phyloP scores from a whole-genome alignment of 2,888 invertebrate genomes.

The Glyphotaelius pellucidus region DNA sequence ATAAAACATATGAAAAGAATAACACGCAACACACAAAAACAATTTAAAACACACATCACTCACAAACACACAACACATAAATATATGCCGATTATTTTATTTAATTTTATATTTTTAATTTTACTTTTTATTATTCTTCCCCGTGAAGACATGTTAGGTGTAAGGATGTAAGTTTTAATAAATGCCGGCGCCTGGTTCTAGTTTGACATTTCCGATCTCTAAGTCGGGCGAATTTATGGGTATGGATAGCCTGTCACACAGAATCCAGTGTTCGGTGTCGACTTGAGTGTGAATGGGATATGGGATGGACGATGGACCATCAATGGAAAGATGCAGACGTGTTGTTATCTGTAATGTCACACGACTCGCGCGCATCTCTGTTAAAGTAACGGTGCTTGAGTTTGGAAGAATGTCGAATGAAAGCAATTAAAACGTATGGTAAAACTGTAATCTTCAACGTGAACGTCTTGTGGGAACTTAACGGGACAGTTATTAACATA shows the following conservation, averaged over 20 bases:
- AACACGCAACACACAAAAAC: too few species aligned
- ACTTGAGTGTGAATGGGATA: neutral
- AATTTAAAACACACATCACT: too few species aligned
- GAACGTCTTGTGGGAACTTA: constrained; percentile 35
- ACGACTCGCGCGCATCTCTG: constrained; percentile 12
- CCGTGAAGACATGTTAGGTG: neutral
- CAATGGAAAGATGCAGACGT: constrained; percentile 21
- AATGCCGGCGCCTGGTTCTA: neutral
- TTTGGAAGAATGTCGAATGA: constrained; percentile 42
- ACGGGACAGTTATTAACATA: neutral
- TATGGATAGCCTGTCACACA: neutral
- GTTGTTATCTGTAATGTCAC: constrained; percentile 38
- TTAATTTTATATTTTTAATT: too few species aligned
- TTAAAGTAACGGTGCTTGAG: constrained; percentile 3
- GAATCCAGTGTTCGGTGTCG: neutral
- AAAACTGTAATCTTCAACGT: constrained; percentile 22
- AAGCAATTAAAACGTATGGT: constrained; percentile 41
- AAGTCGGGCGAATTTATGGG: neutral
- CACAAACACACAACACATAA: too few species aligned
- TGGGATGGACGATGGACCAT: too few species aligned
- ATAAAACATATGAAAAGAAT: too few species aligned
- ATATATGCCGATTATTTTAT: too few species aligned
- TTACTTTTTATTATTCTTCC: neutral
- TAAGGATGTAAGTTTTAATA: neutral
- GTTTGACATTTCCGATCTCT: neutral